Percentiles rank a stretch among this genome's conserved stretches.
Evolutionary conservation across 2,888 invertebrate species (phyloP).

Genomic region (Noctua pronuba): DNA sequence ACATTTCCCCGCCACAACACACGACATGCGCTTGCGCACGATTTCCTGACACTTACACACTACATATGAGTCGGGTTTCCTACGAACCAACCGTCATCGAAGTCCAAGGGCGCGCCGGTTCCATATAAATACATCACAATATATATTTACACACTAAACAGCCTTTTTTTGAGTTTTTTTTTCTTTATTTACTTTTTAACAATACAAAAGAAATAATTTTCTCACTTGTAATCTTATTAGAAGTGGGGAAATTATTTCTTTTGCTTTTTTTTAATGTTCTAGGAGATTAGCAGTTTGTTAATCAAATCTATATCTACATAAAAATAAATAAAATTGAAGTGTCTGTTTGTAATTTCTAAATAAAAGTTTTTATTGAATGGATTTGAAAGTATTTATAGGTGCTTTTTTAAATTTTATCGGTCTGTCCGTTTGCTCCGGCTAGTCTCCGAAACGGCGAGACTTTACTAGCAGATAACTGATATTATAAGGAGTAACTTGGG

Average conservation of each 20-base stretch:
- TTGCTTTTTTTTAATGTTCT: slow-evolving; percentile 42
- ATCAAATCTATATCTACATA: neutral
- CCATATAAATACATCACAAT: slow-evolving; percentile 83
- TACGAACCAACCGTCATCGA: slow-evolving; percentile 65
- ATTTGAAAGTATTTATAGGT: neutral
- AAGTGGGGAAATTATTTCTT: slow-evolving; percentile 63
- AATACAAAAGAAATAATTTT: slow-evolving; percentile 64
- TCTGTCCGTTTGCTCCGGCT: too few relatives aligned
- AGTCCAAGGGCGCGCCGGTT: slow-evolving; percentile 80
- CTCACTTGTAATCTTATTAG: slow-evolving; percentile 41
- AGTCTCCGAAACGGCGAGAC: too few relatives aligned
- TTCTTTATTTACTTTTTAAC: slow-evolving; percentile 71
- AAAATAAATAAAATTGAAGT: neutral
- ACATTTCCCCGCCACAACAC: slow-evolving; percentile 17
- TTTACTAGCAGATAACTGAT: neutral
- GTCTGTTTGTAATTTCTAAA: neutral
- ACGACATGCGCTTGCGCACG: slow-evolving; percentile 41
- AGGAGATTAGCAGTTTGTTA: slow-evolving; percentile 57
- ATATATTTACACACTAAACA: slow-evolving; percentile 79
- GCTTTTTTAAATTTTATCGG: too few relatives aligned
- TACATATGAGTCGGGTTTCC: slow-evolving; percentile 86
- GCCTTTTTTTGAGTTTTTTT: slow-evolving; percentile 85
- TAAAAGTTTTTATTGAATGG: neutral
- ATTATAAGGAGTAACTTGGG: neutral
- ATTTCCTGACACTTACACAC: slow-evolving; percentile 71